Evolutionary conservation across 1,140 invertebrate genomes (phyloP).

Genomic region (Diabrotica undecimpunctata): DNA sequence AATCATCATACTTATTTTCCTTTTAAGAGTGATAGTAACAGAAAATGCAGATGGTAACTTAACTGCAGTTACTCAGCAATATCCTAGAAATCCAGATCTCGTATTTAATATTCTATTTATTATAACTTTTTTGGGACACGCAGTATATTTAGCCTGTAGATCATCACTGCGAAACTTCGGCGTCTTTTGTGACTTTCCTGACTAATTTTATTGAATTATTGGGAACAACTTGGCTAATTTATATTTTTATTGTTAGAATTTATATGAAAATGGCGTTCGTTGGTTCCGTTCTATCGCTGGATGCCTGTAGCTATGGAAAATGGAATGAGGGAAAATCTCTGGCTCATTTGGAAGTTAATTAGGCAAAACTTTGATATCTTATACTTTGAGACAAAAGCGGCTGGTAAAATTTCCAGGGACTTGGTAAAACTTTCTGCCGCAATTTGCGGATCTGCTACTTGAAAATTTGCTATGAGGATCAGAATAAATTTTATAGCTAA

Average conservation of each 20-base stretch:
- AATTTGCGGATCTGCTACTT: constrained; percentile 20
- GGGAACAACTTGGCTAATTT: not conserved
- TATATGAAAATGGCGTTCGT: not conserved
- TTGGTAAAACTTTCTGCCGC: constrained; percentile 19
- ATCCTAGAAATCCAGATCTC: too few relatives aligned
- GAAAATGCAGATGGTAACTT: too few relatives aligned
- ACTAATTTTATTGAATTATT: not conserved
- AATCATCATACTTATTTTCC: too few relatives aligned
- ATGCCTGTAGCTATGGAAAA: not conserved
- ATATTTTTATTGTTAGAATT: not conserved
- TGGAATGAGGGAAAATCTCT: constrained; percentile 8
- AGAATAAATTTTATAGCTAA: not conserved
- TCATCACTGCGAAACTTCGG: too few relatives aligned
- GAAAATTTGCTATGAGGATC: constrained; percentile 20
- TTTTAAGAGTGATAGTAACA: too few relatives aligned
- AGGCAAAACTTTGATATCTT: constrained; percentile 21
- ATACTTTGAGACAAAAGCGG: constrained; percentile 9
- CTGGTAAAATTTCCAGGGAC: constrained; percentile 13
- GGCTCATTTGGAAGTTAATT: constrained; percentile 24
- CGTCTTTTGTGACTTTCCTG: too few relatives aligned
- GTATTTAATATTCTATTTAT: too few relatives aligned
- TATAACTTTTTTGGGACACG: too few relatives aligned
- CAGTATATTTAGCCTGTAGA: too few relatives aligned
- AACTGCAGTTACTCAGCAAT: too few relatives aligned
- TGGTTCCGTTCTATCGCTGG: not conserved